Conservation (phyloP, 2,888 invertebrate species). For the Lepidochrysops patricia region DNA sequence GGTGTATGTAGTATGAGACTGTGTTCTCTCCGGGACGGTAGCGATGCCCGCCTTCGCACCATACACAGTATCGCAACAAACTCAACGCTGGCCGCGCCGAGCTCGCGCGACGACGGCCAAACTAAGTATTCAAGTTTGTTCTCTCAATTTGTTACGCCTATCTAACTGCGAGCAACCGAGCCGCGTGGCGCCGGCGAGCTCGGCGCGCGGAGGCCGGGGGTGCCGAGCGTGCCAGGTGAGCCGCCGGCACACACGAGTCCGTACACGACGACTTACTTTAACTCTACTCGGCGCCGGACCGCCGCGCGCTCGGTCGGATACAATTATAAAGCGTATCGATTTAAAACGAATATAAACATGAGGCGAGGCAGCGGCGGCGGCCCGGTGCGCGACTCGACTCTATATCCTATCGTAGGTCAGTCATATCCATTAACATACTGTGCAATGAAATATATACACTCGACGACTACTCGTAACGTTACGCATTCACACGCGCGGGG, state of each 20-base stretch:
- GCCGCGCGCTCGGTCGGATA: conserved; percentile 41
- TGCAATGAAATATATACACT: conserved; percentile 64
- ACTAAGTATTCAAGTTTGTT: conserved; percentile 56
- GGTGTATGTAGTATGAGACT: conserved; percentile 51
- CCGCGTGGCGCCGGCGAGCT: conserved; percentile 36
- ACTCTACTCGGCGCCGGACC: conserved; percentile 49
- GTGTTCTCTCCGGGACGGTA: conserved; percentile 61
- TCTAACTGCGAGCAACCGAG: conserved; percentile 60
- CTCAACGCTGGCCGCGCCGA: conserved; percentile 34
- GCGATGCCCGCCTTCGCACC: conserved; percentile 41
- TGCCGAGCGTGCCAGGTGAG: no score
- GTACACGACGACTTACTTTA: conserved; percentile 39
- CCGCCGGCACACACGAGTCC: conserved; percentile 30
- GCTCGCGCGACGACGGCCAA: conserved; percentile 38
- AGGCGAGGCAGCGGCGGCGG: conserved; percentile 39
- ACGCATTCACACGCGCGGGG: conserved; percentile 55
- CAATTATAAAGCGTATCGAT: conserved; percentile 67
- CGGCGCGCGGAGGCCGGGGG: conserved; percentile 33
- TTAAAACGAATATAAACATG: conserved; percentile 53
- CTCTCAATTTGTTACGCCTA: conserved; percentile 72
- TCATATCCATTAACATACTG: conserved; percentile 59
- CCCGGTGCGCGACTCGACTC: conserved; percentile 43
- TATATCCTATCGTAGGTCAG: conserved; percentile 58
- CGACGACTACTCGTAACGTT: conserved; percentile 42
- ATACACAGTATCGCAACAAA: conserved; percentile 15